A percentile compares a stretch with the other conserved stretches of the same genome.
Evolutionary conservation across 2,888 invertebrate genomes (phyloP).

Genomic region (Margaritifera margaritifera): DNA sequence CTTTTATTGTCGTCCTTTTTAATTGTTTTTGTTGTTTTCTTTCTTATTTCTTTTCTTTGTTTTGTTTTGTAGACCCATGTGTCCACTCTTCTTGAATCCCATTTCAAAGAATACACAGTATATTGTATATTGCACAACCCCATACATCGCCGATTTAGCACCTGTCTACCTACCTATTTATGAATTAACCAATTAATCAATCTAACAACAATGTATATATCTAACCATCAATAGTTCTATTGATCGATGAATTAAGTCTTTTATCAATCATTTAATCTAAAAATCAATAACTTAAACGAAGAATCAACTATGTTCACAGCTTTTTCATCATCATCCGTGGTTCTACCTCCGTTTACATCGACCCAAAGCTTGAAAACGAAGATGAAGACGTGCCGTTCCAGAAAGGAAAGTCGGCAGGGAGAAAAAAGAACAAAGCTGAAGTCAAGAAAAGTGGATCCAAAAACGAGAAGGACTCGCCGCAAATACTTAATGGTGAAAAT

Average conservation of each 20-base stretch:
- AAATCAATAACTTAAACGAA: background rate
- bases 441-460: slow-evolving; percentile 4
- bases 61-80: too few relatives aligned
- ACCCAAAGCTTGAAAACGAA: slow-evolving; percentile 28
- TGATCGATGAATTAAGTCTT: background rate
- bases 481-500: background rate
- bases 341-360: slow-evolving; percentile 29
- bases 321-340: slow-evolving; percentile 40
- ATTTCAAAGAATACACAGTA: too few relatives aligned
- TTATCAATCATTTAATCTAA: background rate
- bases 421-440: background rate
- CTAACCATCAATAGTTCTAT: background rate
- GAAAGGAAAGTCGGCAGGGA: slow-evolving; percentile 14
- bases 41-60: too few relatives aligned
- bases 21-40: too few relatives aligned
- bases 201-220: too few relatives aligned
- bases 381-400: slow-evolving; percentile 17
- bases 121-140: too few relatives aligned
- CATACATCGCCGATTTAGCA: too few relatives aligned
- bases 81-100: too few relatives aligned
- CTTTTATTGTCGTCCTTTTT: too few relatives aligned
- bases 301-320: slow-evolving; percentile 12
- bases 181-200: too few relatives aligned
- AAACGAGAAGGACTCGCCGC: slow-evolving; percentile 3
- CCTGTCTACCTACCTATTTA: too few relatives aligned